Evolutionary conservation across 2,888 invertebrate species (phyloP).

Genomic region (Drosophila glabriapex): DNA sequence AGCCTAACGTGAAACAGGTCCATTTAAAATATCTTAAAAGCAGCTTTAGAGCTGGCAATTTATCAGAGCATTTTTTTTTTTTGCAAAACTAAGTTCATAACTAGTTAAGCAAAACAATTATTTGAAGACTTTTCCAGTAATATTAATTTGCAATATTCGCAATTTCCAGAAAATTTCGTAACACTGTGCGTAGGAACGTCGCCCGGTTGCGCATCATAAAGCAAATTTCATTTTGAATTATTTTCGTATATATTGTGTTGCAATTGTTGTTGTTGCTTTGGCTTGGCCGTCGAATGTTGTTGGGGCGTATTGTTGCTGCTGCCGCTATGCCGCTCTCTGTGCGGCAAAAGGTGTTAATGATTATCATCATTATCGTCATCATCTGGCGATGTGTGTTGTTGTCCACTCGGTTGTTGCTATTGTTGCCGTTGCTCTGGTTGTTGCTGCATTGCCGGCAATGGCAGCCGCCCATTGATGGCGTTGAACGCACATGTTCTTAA

Average conservation of each 20-base stretch:
- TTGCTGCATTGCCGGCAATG: slow-evolving; percentile 42
- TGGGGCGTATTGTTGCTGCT: slow-evolving; percentile 63
- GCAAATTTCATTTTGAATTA: slow-evolving; percentile 86
- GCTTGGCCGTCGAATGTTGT: slow-evolving; percentile 44
- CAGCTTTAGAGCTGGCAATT: not conserved
- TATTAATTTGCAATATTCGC: not conserved
- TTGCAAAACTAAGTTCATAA: not conserved
- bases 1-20: not conserved
- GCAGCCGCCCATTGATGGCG: slow-evolving; percentile 77
- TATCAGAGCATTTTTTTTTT: not conserved
- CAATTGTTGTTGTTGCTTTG: slow-evolving; percentile 35
- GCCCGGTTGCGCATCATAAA: slow-evolving; percentile 84
- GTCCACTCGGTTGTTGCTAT: slow-evolving; percentile 11
- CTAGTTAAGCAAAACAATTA: not conserved
- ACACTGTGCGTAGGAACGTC: slow-evolving; percentile 68
- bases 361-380: slow-evolving; percentile 78
- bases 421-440: slow-evolving; percentile 15
- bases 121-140: not conserved
- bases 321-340: slow-evolving; percentile 52
- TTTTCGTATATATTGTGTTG: slow-evolving; percentile 77
- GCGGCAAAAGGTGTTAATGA: slow-evolving; percentile 83
- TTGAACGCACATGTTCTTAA: slow-evolving; percentile 79
- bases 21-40: not conserved
- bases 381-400: slow-evolving; percentile 49
- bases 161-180: not conserved